Percentiles rank a stretch among this genome's conserved stretches.
phyloP scores from a whole-genome alignment of 1,140 invertebrate genomes.

The Apis cerana region DNA sequence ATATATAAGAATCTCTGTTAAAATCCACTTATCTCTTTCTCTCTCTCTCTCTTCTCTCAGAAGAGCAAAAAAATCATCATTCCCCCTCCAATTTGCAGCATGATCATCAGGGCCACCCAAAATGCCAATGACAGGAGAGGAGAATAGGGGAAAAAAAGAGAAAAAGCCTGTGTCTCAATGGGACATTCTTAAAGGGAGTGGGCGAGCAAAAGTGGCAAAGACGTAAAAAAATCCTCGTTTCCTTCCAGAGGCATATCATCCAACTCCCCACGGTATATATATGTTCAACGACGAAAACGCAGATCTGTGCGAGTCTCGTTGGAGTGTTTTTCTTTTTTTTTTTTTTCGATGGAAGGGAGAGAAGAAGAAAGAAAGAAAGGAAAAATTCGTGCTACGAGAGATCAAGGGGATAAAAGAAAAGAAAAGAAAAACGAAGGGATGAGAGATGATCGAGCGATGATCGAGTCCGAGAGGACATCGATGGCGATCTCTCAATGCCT shows the following conservation, averaged over 20 bases:
- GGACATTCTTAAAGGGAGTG: not conserved
- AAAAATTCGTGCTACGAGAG: not conserved
- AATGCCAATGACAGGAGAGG: conserved; percentile 2
- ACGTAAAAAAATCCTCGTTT: not conserved
- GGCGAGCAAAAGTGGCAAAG: conserved; percentile 2
- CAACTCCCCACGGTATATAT: conserved; percentile 26
- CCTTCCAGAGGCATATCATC: conserved; percentile 21
- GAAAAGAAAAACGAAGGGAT: not conserved
- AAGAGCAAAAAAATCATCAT: not conserved
- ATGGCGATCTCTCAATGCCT: not conserved
- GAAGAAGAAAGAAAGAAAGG: not conserved
- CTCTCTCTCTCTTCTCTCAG: not conserved
- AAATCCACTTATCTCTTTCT: too few relatives aligned
- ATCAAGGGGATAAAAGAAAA: not conserved
- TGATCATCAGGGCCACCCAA: not conserved
- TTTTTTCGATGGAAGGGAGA: not conserved
- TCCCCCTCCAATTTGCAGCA: not conserved
- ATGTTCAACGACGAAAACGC: conserved; percentile 49
- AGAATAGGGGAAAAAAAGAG: not conserved
- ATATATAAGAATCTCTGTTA: too few relatives aligned
- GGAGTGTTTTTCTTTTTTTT: not conserved
- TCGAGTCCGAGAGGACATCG: not conserved
- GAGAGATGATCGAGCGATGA: not conserved
- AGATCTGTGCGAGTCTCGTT: conserved; percentile 20
- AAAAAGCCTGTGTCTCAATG: not conserved